Evolutionary conservation across 2,888 invertebrate species (phyloP), one percentile per base, ranked within the genome.

Genomic region (Eupelmus urozonus): DNA sequence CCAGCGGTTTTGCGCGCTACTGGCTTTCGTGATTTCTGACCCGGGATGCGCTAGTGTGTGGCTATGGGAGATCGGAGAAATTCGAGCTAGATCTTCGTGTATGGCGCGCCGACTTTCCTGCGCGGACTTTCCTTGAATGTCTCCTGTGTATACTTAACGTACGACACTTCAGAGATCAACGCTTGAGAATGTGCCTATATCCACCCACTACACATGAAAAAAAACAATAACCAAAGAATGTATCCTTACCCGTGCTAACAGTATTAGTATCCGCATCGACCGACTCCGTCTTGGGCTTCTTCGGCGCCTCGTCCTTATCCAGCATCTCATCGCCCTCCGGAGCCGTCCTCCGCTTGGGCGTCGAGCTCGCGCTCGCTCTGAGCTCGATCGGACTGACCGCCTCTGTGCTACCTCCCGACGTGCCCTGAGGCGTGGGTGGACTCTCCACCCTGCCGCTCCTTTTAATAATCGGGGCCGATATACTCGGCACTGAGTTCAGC

Each of bases 211-310:
- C n/a, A n/a, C n/a, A n/a, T n/a, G n/a, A n/a, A 40, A 40, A 40
- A 40, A 40, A 40, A 40, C 40, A 40, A 40, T 40, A 11, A 11
- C 11, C 40, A 7, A 40, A 7, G 11, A n/a, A n/a, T n/a, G n/a
- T n/a, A n/a, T 34, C 9, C 95, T 95, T 90, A 97, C 97, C 97
- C 91, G 96, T 96, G 90, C 96, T 96, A 91, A 96, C 95, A 77
- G 97, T 97, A 89, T 97, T 97, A 42, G 96, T 96, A 90, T 96
- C 96, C 63, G 96, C 96, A 88, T 97, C 97, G 80, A 94, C 96
- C 45, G 95, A 93, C 90, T 95, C 96, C 72, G 95, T 95, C 88
- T 96, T 93, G 53, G 93, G 93, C 86, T 96, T 95, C 90, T 95
- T 95, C 82, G 93, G 91, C 57, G 90, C 89, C 76, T 92, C 92